Conservation (phyloP, 2,888 invertebrate genomes). For the Heliconius erato region DNA sequence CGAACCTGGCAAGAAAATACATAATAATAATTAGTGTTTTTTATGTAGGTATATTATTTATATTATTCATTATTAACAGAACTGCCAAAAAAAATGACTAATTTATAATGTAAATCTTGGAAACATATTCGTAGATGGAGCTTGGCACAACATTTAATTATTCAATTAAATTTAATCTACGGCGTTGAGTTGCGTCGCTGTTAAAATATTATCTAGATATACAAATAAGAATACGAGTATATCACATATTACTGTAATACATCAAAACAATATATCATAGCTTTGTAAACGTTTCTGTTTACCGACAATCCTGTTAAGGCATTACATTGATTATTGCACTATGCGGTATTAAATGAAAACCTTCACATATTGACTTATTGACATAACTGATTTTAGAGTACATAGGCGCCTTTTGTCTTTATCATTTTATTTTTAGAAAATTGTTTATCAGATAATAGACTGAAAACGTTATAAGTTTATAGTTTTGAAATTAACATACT, state of each 20-base stretch:
- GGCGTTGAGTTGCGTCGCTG: neutral
- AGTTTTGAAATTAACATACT: no score
- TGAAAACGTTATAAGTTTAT: no score
- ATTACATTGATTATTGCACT: constrained; percentile 38
- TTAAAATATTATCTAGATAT: neutral
- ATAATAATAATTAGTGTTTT: neutral
- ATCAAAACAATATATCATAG: neutral
- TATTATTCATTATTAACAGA: neutral
- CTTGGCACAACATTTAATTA: no score
- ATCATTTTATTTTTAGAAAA: neutral
- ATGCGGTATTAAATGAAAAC: constrained; percentile 19
- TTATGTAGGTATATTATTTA: no score
- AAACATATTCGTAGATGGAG: no score
- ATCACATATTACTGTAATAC: neutral
- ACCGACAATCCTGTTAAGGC: constrained; percentile 36
- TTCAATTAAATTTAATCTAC: no score
- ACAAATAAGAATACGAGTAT: neutral
- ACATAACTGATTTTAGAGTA: neutral
- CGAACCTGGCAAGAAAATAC: neutral
- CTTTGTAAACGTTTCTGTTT: constrained; percentile 25
- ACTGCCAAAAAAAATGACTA: no score
- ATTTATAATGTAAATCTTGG: no score
- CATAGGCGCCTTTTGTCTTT: neutral
- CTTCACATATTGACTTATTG: neutral
- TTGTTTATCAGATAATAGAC: no score